Evolutionary conservation across 2,797 vertebrate genomes (phyloP), one percentile per base, ranked within the genome.

Genomic region (Oryzias dopingdopingensis): DNA sequence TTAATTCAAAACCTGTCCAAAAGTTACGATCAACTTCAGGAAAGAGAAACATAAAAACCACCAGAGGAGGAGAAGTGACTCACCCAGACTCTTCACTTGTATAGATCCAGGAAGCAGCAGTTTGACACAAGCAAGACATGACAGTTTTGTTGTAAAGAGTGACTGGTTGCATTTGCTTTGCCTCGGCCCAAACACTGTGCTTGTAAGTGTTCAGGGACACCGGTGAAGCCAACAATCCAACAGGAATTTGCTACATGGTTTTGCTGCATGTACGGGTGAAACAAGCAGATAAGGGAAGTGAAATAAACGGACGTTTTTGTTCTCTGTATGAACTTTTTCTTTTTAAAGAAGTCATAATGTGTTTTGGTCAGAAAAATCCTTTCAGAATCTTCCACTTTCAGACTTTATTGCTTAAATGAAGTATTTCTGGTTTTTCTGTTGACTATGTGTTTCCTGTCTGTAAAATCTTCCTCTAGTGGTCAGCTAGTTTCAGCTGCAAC

Each of bases 21-120:
- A 87, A 74, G 70, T 73, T 72, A 58, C 72, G 84, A 82, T 86
- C 81, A 82, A 74, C 62, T 42, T 55, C 73, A 78, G 76, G 80
- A 80, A 80, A 69, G 91, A 58, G 86, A 91, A 73, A 5, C 52
- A 49, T 60, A 69, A 49, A 62, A 79, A 72, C 67, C 74, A 61
- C 74, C 52, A 52, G 46, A 16, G 44, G 53, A 41, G 56, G 46
- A 65, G 44, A 65, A 70, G 51, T 46, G 76, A 62, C 70, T 58
- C 45, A 42, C 43, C 1, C 16, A 56, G 46, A 63, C 59, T 61
- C 57, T 61, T 52, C 49, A 77, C 42, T 24, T 29, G 63, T 52
- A 18, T 65, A 57, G 52, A 80, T 56, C 46, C 75, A 75, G 81
- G 67, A 81, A 81, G 69, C 57, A 64, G 63, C 56, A 49, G 37